Percentiles rank a stretch among this genome's conserved stretches.
Evolutionary conservation across 2,113 vertebrate species (phyloP).

Genomic region (Muscicapa adusta): DNA sequence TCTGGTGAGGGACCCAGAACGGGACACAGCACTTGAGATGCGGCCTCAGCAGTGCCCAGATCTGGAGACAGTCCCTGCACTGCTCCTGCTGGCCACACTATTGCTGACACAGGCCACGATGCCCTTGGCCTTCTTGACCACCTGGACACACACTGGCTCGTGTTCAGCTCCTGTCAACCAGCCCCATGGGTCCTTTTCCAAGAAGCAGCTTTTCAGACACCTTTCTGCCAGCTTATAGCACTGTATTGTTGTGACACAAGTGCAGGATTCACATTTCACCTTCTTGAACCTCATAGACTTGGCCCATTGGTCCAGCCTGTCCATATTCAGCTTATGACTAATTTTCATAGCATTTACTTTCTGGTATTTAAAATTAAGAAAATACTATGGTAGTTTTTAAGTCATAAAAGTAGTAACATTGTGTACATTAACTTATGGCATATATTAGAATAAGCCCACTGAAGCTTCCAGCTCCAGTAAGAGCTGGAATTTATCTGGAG

Average conservation of each 20-base stretch:
- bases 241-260: not conserved
- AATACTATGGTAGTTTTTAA: not conserved
- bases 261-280: not conserved
- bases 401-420: not conserved
- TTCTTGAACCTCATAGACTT: not conserved
- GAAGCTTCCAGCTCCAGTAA: not conserved
- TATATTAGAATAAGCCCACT: not conserved
- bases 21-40: fast-evolving
- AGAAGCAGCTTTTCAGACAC: not conserved
- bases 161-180: not conserved
- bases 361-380: not conserved
- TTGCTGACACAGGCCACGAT: not conserved
- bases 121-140: not conserved
- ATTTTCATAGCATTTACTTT: not conserved
- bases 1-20: not conserved
- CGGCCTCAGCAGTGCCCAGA: not conserved
- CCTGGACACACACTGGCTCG: not conserved
- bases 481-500: not conserved
- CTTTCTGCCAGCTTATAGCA: not conserved
- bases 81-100: not conserved
- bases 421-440: not conserved
- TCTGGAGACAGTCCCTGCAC: fast-evolving
- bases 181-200: not conserved
- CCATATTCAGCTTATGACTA: not conserved
- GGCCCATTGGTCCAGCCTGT: not conserved